These are phyloP conservation scores for Pachypeltis micranthus DNA, from an alignment of 1,140 invertebrate genomes.

Conservation along the genomic window DNA sequence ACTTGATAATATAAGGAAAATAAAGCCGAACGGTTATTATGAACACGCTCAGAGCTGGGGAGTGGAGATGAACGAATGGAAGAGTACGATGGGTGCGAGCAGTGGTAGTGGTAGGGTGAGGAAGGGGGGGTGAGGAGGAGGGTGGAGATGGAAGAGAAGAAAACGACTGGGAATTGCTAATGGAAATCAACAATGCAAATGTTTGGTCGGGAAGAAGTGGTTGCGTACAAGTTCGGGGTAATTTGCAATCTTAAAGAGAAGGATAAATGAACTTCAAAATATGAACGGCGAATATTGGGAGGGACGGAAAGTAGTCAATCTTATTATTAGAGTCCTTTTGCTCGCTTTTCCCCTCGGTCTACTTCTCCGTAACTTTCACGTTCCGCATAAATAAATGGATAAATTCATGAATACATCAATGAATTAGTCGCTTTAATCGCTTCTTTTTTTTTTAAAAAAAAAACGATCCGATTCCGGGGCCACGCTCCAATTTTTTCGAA, in stretches of 20 bases:
- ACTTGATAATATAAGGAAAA: constrained; percentile 15
- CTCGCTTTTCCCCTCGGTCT: constrained; percentile 1
- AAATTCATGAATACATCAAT: constrained; percentile 15
- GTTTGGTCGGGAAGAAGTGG: constrained; percentile 9
- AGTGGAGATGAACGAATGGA: too few relatives aligned
- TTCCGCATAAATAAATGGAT: not conserved
- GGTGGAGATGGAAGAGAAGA: too few relatives aligned
- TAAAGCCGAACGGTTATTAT: constrained; percentile 15
- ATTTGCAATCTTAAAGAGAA: constrained; percentile 13
- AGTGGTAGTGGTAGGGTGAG: too few relatives aligned
- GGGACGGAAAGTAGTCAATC: constrained; percentile 6
- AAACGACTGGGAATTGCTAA: constrained; percentile 11
- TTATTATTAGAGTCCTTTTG: constrained; percentile 7
- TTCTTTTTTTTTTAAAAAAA: too few relatives aligned
- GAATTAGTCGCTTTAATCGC: constrained; percentile 13
- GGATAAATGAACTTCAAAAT: constrained; percentile 16
- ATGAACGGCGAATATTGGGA: constrained; percentile 11
- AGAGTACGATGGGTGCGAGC: too few relatives aligned
- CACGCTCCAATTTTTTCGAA: too few relatives aligned
- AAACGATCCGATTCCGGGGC: too few relatives aligned
- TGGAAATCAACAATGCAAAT: constrained; percentile 17
- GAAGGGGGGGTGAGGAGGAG: too few relatives aligned
- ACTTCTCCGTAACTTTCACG: not conserved
- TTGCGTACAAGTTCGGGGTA: constrained; percentile 11
- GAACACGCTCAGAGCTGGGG: not conserved